Evolutionary conservation across 1,140 invertebrate genomes (phyloP), one percentile per base, ranked within the genome.

Genomic region (Stenopsyche tienmushanensis): DNA sequence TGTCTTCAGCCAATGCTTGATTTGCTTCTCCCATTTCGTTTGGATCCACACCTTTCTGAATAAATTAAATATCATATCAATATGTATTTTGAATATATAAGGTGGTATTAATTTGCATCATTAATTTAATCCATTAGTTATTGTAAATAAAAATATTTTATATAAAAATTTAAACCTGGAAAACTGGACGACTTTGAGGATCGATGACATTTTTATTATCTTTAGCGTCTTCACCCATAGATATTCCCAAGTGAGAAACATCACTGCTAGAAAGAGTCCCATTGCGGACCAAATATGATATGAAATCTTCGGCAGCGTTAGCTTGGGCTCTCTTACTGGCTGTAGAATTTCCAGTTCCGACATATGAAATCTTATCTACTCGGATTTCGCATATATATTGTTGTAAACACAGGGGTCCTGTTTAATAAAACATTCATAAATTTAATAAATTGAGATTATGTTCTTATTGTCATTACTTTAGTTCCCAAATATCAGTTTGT

Each of bases 251-350:
- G 18, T 86, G 81, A 0, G 92, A 90, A 1, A 94, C 83, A 73
- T 95, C 91, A 1, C 72, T 75, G 0, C 76, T 25, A 60, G 81
- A 78, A 0, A 95, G 77, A 66, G 88, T 78, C 1, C 89, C 89
- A 50, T 85, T 80, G 25, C 95, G 81, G 3, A 96, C 86, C 1
- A 99, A 79, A 79, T 87, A 97, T 75, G 90, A 91, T 0, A 97
- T 80, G 75, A 96, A 97, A 82, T 98, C 96, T 64, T 87, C 85
- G 0, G 94, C 89, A 0, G 96, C 93, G 81, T 98, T 98, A 21
- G 88, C 86, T 73, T 95, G 92, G 0, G 94, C 89, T 83, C 96
- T 93, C 74, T 98, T 91, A 77, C 98, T 99, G 65, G 88, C 96
- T 0, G 94, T 96, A 0, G 96, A 98, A 77, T 98, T 98, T 0